Evolutionary conservation across 2,888 invertebrate species (phyloP).

Genomic region (Dasypolia templi): DNA sequence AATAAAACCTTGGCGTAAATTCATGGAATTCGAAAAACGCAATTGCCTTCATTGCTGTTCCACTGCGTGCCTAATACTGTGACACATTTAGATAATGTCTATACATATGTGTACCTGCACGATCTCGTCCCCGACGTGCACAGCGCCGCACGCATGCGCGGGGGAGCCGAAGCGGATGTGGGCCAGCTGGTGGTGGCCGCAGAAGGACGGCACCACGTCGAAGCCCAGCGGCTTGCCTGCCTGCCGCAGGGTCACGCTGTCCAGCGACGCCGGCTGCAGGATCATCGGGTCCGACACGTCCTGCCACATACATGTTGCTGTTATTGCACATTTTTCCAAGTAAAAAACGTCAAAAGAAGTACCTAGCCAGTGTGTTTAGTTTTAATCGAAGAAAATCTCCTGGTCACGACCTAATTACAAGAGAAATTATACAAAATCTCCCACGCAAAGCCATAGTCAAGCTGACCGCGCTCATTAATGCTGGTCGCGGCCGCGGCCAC

Average conservation of each 20-base stretch:
- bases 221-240: constrained; percentile 97
- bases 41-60: too few species aligned
- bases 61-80: too few species aligned
- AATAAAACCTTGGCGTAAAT: too few species aligned
- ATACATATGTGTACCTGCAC: constrained; percentile 92
- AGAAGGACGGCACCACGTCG: constrained; percentile 96
- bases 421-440: too few species aligned
- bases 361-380: too few species aligned
- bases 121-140: constrained; percentile 99
- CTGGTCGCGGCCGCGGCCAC: too few species aligned
- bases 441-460: too few species aligned
- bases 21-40: too few species aligned
- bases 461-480: too few species aligned
- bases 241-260: constrained; percentile 96
- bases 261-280: constrained; percentile 97
- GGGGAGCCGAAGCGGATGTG: constrained; percentile 97
- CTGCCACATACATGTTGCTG: constrained; percentile 82
- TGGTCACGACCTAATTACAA: too few species aligned
- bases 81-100: too few species aligned
- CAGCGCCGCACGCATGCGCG: constrained; percentile 97
- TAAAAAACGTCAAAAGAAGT: neutral
- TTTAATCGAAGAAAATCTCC: too few species aligned
- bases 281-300: constrained; percentile 97
- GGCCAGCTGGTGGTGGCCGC: constrained; percentile 94
- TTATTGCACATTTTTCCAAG: neutral